Base-by-base conservation (phyloP, 2,113 vertebrate species). In the Todiramphus saurophagus region DNA sequence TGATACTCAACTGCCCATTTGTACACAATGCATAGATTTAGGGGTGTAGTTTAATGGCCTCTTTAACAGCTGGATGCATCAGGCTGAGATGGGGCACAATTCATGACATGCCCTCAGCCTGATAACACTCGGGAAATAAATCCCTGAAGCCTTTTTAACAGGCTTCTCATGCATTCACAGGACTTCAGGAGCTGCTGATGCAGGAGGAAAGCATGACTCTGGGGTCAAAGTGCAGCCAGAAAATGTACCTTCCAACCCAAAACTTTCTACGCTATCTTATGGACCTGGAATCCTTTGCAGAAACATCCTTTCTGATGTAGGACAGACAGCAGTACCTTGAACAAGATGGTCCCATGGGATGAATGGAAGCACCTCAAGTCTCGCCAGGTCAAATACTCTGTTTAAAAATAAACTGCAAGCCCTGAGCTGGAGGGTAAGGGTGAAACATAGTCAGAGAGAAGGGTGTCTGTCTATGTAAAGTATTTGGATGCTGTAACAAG, bases 301-400 rank as follows among this genome's bases (percentile, higher is more conserved):
- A 39, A 72, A 21, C 9, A 21, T n/a, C 58, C 24, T 28, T 58
- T 31, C 28, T 30, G 31, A 23, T 31, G 14, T 4, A 64, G 50
- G 21, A 28, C 1, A 1, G 16, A 17, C 3, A 9, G 50, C 50
- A 70, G 63, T 5, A 3, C 27, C 8, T 5, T 0, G 6, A 24
- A 37, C 9, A 24, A 6, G 28, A 15, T 7, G 12, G 28, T 15
- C 31, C 63, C 31, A 3, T 1, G 16, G 60, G 58, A 41, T 62
- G 25, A 18, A 17, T 13, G 9, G 16, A 67, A 69, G 21, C 23
- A 44, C 59, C 51, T 66, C 9, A 21, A 64, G 19, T 10, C 46
- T 62, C 30, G 19, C 19, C 30, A 4, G 1, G 4, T 37, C 60
- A 53, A 66, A 60, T 8, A 60, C 4, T 9, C 59, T 16, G 5